These are phyloP conservation scores for Troilus luridus DNA, from an alignment of 2,888 invertebrate species.

Conservation along the genomic window DNA sequence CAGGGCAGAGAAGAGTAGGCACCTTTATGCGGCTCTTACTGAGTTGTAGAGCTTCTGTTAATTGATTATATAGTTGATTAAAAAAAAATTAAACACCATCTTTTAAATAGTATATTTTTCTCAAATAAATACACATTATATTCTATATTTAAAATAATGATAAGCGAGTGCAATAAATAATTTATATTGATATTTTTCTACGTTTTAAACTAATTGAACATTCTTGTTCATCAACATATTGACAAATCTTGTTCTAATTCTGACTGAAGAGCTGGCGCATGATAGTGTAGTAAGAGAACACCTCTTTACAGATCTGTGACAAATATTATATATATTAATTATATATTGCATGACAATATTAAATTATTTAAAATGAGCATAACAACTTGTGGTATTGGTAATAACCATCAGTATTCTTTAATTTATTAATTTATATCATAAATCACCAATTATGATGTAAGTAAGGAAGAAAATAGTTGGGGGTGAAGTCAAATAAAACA, in stretches of 20 bases:
- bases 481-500: no score
- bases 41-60: no score
- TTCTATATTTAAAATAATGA: background rate
- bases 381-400: no score
- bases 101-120: background rate
- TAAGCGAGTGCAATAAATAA: background rate
- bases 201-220: background rate
- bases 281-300: conserved; percentile 37
- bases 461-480: no score
- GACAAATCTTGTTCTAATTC: background rate
- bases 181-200: background rate
- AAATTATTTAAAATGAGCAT: no score
- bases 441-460: no score
- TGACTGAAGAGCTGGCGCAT: conserved; percentile 39
- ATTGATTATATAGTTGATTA: no score
- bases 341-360: no score
- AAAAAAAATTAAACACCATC: background rate
- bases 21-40: no score
- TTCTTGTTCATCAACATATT: background rate
- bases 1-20: no score
- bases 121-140: background rate
- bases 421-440: no score
- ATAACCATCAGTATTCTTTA: no score
- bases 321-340: background rate
- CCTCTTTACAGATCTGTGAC: conserved; percentile 38